A percentile compares a stretch with the other conserved stretches of the same genome.
phyloP scores from a whole-genome alignment of 2,888 invertebrate genomes.

The Diploptera punctata region DNA sequence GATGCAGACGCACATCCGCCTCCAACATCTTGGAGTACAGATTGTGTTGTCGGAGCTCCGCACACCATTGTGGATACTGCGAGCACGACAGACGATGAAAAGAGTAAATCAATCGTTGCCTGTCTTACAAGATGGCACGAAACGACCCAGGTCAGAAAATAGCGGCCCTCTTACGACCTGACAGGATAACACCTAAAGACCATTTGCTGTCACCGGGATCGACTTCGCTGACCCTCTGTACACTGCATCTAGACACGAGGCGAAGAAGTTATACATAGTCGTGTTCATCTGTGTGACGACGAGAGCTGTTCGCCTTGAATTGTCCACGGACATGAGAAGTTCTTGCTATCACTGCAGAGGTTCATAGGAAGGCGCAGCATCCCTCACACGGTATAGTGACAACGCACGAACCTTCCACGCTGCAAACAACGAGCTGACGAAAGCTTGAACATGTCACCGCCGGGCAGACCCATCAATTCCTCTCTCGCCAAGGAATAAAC shows the following conservation, averaged over 20 bases:
- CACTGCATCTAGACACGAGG: too few relatives aligned
- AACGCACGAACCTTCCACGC: not conserved
- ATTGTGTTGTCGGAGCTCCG: not conserved
- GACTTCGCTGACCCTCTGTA: not conserved
- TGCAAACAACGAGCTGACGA: not conserved
- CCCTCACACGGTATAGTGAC: too few relatives aligned
- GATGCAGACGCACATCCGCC: not conserved
- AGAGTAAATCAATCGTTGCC: not conserved
- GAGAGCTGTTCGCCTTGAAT: too few relatives aligned
- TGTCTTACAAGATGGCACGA: not conserved
- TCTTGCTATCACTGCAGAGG: too few relatives aligned
- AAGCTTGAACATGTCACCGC: not conserved
- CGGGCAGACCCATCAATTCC: not conserved
- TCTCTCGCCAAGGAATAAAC: not conserved
- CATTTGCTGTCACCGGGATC: not conserved
- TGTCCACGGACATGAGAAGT: too few relatives aligned
- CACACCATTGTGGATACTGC: slow-evolving; percentile 10
- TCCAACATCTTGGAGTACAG: not conserved
- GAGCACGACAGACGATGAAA: slow-evolving; percentile 10
- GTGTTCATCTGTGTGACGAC: too few relatives aligned
- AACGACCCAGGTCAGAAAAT: not conserved
- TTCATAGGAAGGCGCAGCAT: too few relatives aligned
- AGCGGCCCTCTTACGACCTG: not conserved
- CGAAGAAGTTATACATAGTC: too few relatives aligned
- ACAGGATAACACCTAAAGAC: not conserved